phyloP scores from a whole-genome alignment of 1,140 invertebrate genomes.

The Sycophila sp. region DNA sequence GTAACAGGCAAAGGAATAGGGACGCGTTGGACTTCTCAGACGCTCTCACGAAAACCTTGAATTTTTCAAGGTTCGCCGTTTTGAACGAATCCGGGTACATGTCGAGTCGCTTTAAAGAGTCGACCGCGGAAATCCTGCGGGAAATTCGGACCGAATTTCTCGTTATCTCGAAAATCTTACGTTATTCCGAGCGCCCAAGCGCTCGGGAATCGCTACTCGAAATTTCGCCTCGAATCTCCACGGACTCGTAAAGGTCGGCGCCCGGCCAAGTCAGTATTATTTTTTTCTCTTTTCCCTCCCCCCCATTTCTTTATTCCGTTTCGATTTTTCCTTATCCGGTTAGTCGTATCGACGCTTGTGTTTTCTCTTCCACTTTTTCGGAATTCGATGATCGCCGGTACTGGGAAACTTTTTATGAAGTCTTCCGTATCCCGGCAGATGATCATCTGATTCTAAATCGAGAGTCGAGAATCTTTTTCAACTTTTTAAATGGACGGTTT shows the following conservation, averaged over 20 bases:
- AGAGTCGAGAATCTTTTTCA: too few species aligned
- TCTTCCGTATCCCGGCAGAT: too few species aligned
- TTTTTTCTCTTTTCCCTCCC: conserved; percentile 36
- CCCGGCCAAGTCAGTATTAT: neutral
- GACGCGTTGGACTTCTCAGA: too few species aligned
- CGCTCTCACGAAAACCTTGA: too few species aligned
- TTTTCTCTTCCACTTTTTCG: too few species aligned
- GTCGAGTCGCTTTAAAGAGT: neutral
- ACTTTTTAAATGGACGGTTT: too few species aligned
- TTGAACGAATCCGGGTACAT: neutral
- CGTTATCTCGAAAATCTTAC: conserved; percentile 53
- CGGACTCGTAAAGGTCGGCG: conserved; percentile 28
- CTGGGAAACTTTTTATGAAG: too few species aligned
- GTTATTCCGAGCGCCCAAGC: conserved; percentile 43
- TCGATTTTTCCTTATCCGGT: neutral
- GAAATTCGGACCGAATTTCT: conserved; percentile 53
- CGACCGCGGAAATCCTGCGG: conserved; percentile 44
- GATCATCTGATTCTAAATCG: too few species aligned
- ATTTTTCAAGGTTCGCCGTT: neutral
- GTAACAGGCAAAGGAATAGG: too few species aligned
- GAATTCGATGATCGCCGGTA: too few species aligned
- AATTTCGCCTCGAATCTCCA: conserved; percentile 8
- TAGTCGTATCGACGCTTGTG: too few species aligned
- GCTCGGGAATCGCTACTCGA: conserved; percentile 21
- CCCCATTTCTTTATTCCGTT: neutral